Conservation (phyloP, 2,888 invertebrate genomes). For the Bimastos eiseni region DNA sequence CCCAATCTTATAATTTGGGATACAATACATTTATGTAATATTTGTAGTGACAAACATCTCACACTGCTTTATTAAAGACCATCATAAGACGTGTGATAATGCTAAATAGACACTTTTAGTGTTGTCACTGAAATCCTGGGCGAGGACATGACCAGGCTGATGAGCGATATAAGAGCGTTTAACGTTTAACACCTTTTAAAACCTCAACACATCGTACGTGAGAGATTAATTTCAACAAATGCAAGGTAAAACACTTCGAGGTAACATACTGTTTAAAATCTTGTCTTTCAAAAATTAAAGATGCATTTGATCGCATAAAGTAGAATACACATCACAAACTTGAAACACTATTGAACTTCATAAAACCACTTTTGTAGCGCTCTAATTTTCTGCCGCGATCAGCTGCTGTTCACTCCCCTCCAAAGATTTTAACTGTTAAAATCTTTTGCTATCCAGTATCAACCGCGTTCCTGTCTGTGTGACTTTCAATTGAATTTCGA, state of each 20-base stretch:
- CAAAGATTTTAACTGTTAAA: no score
- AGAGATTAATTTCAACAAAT: background rate
- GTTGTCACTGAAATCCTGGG: background rate
- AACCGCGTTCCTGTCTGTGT: no score
- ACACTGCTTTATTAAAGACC: background rate
- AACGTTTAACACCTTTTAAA: background rate
- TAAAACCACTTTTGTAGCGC: no score
- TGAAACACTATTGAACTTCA: no score
- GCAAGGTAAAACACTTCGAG: background rate
- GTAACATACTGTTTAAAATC: background rate
- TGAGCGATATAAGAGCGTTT: background rate
- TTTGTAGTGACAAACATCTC: background rate
- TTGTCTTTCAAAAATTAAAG: background rate
- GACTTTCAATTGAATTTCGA: no score
- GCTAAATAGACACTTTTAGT: background rate
- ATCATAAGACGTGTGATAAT: background rate
- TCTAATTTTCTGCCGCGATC: no score
- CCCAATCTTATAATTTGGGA: background rate
- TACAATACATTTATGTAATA: background rate
- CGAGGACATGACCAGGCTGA: background rate
- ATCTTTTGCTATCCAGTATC: no score
- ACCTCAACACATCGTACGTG: background rate
- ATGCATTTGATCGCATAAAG: background rate
- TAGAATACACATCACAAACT: background rate
- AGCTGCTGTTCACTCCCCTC: no score